These are phyloP conservation scores for Sminthurides aquaticus DNA, from an alignment of 2,888 invertebrate species.

Conservation along the genomic window DNA sequence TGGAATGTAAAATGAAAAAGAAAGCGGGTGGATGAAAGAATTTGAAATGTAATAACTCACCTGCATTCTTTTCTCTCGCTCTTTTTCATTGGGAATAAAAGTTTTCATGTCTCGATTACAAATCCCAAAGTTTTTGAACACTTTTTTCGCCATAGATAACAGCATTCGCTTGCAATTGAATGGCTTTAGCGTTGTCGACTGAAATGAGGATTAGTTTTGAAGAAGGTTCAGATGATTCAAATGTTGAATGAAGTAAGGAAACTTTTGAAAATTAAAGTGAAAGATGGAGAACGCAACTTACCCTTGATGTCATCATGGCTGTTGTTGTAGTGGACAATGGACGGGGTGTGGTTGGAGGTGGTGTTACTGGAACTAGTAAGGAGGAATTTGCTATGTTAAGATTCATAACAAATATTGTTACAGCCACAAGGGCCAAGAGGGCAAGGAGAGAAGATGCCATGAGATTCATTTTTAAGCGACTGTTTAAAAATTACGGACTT, in stretches of 20 bases:
- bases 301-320: neutral
- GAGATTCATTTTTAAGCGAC: slow-evolving; percentile 13
- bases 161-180: slow-evolving; percentile 14
- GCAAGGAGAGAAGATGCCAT: slow-evolving; percentile 17
- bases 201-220: neutral
- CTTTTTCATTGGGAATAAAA: slow-evolving; percentile 14
- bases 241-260: neutral
- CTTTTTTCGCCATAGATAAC: slow-evolving; percentile 15
- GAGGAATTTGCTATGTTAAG: slow-evolving; percentile 10
- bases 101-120: slow-evolving; percentile 21
- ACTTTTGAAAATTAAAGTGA: too few species aligned
- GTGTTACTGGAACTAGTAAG: slow-evolving; percentile 9
- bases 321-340: neutral
- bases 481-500: neutral
- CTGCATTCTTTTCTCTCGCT: slow-evolving; percentile 8
- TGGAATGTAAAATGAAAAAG: neutral
- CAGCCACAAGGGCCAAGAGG: slow-evolving; percentile 15
- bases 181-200: slow-evolving; percentile 12
- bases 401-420: slow-evolving; percentile 2
- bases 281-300: slow-evolving; percentile 3
- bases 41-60: too few species aligned
- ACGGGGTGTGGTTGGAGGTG: neutral
- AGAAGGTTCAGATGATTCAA: neutral
- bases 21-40: neutral
- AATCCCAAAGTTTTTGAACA: slow-evolving; percentile 17